These are phyloP conservation scores for Pelagia noctiluca DNA, from an alignment of 30 jellyfish, hydroid and myxozoan genomes.

Conservation along the genomic window DNA sequence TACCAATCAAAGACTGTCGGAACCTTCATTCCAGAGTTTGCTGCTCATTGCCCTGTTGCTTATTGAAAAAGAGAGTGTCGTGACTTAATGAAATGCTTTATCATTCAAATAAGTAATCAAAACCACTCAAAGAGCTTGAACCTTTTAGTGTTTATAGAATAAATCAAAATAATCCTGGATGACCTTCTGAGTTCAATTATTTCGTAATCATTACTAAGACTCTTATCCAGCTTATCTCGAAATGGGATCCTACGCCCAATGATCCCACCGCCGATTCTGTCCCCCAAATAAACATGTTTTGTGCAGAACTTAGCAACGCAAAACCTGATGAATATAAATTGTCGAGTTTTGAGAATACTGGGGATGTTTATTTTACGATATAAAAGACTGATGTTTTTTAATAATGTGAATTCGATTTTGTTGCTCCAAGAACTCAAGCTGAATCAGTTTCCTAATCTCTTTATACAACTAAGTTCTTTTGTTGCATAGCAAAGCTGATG, in stretches of 20 bases:
- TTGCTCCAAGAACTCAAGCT: not conserved
- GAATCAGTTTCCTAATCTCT: not conserved
- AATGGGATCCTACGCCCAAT: constrained; percentile 1
- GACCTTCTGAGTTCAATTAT: not conserved
- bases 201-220: not conserved
- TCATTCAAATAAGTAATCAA: not conserved
- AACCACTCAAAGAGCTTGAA: not conserved
- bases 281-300: not conserved
- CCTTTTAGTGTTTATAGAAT: not conserved
- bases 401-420: not conserved
- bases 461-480: not conserved
- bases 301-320: not conserved
- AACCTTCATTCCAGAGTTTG: not conserved
- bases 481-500: not conserved
- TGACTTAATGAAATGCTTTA: not conserved
- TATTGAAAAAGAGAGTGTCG: not conserved
- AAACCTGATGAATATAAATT: not conserved
- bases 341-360: not conserved
- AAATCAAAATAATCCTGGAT: not conserved
- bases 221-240: not conserved
- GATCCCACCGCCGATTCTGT: not conserved
- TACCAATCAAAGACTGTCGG: no score
- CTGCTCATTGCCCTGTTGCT: not conserved
- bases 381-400: not conserved
- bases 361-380: not conserved